These are phyloP conservation scores for Diadegma fenestrale DNA, from an alignment of 2,888 invertebrate genomes.

Conservation along the genomic window DNA sequence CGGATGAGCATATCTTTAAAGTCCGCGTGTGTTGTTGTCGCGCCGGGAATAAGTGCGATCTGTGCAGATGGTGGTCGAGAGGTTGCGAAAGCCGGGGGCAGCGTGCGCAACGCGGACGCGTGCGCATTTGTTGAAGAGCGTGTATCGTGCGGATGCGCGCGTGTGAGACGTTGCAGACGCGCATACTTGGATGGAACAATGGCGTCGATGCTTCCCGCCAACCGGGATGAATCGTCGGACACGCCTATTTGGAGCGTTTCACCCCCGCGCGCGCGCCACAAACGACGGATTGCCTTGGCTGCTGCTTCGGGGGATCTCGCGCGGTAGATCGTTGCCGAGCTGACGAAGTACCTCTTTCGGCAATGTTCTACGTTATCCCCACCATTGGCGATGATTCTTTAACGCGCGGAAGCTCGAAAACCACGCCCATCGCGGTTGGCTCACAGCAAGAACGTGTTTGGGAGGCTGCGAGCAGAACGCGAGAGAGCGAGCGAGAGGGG, in stretches of 20 bases:
- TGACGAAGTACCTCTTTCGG: slow-evolving; percentile 60
- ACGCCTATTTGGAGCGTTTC: slow-evolving; percentile 57
- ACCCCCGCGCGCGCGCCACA: slow-evolving; percentile 57
- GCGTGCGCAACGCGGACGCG: slow-evolving; percentile 71
- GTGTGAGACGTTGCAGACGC: slow-evolving; percentile 33
- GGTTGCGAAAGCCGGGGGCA: slow-evolving; percentile 77
- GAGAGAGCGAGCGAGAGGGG: neutral
- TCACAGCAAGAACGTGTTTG: slow-evolving; percentile 56
- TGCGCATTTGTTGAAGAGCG: slow-evolving; percentile 75
- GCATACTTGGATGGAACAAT: slow-evolving; percentile 75
- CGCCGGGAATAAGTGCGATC: slow-evolving; percentile 20
- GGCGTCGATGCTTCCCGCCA: slow-evolving; percentile 75
- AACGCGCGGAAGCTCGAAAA: slow-evolving; percentile 19
- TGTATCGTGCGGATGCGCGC: slow-evolving; percentile 57
- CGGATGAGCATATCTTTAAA: slow-evolving; percentile 6
- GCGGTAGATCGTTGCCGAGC: slow-evolving; percentile 55
- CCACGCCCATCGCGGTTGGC: slow-evolving; percentile 58
- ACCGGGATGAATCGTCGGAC: slow-evolving; percentile 72
- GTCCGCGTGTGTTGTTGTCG: slow-evolving; percentile 65
- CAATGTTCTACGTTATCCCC: slow-evolving; percentile 22
- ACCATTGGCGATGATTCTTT: neutral
- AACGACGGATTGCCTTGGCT: slow-evolving; percentile 51
- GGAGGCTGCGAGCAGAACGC: neutral
- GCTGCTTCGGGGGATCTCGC: no score
- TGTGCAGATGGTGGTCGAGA: slow-evolving; percentile 42